phyloP scores from a whole-genome alignment of 1,140 invertebrate species.

The Anastrepha ludens region DNA sequence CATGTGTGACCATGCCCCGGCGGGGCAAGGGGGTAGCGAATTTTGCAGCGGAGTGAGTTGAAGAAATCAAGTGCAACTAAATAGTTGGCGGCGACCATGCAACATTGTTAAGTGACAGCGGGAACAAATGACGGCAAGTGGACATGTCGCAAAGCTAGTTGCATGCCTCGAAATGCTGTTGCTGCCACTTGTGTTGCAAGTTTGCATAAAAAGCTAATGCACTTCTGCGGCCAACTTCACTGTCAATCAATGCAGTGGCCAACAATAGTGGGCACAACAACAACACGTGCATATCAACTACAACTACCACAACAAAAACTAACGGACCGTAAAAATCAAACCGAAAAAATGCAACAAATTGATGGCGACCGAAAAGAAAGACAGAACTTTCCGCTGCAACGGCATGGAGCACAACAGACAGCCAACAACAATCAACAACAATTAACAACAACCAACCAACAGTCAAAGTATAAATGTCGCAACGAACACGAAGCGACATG shows the following conservation, averaged over 20 bases:
- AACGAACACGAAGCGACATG: constrained; percentile 40
- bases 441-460: background rate
- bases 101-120: constrained; percentile 44
- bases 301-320: background rate
- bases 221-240: constrained; percentile 53
- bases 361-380: constrained; percentile 14
- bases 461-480: background rate
- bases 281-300: background rate
- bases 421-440: background rate
- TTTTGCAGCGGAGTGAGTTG: background rate
- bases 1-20: background rate
- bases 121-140: constrained; percentile 36
- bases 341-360: constrained; percentile 42
- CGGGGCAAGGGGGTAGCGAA: background rate
- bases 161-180: background rate
- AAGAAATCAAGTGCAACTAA: constrained; percentile 32
- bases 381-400: background rate
- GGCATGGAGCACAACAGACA: background rate
- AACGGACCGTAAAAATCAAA: background rate
- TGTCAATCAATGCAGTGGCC: constrained; percentile 51
- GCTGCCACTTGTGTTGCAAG: constrained; percentile 36
- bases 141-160: constrained; percentile 13
- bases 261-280: constrained; percentile 34
- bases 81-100: background rate
- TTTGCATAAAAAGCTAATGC: constrained; percentile 50